Conservation (phyloP, 1,140 invertebrate species). For the Propsilocerus akamusi region DNA sequence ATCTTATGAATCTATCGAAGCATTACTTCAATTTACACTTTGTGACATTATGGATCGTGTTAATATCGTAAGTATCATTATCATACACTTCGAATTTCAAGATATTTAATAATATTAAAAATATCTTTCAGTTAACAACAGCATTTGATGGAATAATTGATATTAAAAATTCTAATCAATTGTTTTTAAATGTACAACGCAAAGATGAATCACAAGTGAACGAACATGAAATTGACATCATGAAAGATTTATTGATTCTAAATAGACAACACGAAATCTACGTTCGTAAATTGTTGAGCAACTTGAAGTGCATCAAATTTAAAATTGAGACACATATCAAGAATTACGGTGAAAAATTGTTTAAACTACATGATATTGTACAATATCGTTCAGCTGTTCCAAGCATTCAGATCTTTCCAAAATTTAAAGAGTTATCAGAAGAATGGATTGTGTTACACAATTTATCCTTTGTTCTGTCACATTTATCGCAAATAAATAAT, state of each 20-base stretch:
- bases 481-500: background rate
- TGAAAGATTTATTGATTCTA: conserved; percentile 5
- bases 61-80: background rate
- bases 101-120: too few species aligned
- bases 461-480: background rate
- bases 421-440: conserved; percentile 3
- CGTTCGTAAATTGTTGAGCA: background rate
- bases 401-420: conserved; percentile 6
- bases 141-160: background rate
- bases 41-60: conserved; percentile 1
- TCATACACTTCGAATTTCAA: background rate
- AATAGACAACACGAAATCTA: conserved; percentile 5
- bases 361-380: conserved; percentile 2
- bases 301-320: background rate
- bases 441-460: conserved; percentile 1
- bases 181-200: too few species aligned
- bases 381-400: conserved; percentile 6
- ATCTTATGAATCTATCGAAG: background rate
- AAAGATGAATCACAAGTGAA: background rate
- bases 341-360: background rate
- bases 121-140: background rate
- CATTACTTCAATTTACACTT: background rate
- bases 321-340: conserved; percentile 1
- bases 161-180: background rate
- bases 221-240: background rate